A percentile compares a stretch with the other conserved stretches of the same genome.
Conservation (phyloP, 2,888 invertebrate species). For the Xanthorhoe designata region DNA sequence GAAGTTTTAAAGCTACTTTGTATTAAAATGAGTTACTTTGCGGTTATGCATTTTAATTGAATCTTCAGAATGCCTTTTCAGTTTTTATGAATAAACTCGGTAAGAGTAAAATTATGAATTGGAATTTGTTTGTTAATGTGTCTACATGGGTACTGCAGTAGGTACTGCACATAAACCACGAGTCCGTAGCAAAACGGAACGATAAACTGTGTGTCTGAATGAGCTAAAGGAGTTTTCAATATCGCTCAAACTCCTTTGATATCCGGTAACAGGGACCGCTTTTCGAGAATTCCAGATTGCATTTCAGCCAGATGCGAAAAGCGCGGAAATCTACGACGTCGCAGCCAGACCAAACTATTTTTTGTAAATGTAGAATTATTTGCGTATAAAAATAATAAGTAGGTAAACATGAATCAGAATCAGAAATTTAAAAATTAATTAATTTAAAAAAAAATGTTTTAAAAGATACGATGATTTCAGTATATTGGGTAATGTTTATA, state of each 20-base stretch:
- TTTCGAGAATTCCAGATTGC: slow-evolving; percentile 51
- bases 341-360: background rate
- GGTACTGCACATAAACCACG: no score
- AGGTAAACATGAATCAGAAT: no score
- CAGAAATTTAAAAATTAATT: no score
- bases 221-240: slow-evolving; percentile 45
- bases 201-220: background rate
- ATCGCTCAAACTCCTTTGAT: slow-evolving; percentile 50
- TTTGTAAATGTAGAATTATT: background rate
- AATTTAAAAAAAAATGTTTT: no score
- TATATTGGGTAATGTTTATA: no score
- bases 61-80: slow-evolving; percentile 1
- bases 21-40: slow-evolving; percentile 34
- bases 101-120: background rate
- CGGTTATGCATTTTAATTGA: slow-evolving; percentile 27
- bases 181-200: background rate
- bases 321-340: slow-evolving; percentile 9
- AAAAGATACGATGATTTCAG: no score
- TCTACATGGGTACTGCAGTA: background rate
- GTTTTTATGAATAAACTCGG: background rate
- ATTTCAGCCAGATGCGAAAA: slow-evolving; percentile 48
- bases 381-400: background rate
- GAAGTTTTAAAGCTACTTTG: slow-evolving; percentile 43
- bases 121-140: background rate
- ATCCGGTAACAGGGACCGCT: slow-evolving; percentile 39